These are phyloP conservation scores for Microhierax caerulescens DNA, from an alignment of 2,797 vertebrate genomes.

Conservation along the genomic window DNA sequence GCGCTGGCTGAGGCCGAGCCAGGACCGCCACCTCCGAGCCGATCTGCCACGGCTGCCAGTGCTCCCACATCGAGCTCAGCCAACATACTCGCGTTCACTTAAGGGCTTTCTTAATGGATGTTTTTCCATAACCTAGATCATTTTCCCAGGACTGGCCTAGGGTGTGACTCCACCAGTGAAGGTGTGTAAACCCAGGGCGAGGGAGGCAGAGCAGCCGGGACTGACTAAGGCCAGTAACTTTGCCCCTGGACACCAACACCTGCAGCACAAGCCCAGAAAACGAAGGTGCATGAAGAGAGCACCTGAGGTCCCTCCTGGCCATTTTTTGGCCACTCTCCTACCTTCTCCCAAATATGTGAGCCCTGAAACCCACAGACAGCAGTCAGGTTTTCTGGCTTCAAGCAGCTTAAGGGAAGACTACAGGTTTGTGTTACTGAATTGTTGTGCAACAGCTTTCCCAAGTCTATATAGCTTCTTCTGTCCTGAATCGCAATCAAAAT, in stretches of 20 bases:
- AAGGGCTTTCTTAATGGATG: neutral
- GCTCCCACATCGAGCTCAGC: accelerated
- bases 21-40: neutral
- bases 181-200: accelerated
- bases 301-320: neutral
- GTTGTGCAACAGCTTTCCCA: neutral
- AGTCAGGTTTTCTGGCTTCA: neutral
- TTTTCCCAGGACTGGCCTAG: neutral
- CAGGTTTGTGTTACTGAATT: neutral
- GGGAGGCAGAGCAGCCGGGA: neutral
- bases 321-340: neutral
- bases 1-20: neutral
- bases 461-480: neutral
- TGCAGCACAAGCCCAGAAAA: neutral
- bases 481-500: neutral
- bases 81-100: neutral
- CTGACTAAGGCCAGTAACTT: neutral
- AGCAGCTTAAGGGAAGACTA: neutral
- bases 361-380: neutral
- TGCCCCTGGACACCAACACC: neutral
- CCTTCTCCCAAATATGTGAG: neutral
- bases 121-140: neutral
- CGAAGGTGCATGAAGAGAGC: neutral
- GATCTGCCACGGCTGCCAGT: neutral
- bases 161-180: neutral